phyloP scores from a whole-genome alignment of 2,113 vertebrate species.

The Tricholaema leucomelas region DNA sequence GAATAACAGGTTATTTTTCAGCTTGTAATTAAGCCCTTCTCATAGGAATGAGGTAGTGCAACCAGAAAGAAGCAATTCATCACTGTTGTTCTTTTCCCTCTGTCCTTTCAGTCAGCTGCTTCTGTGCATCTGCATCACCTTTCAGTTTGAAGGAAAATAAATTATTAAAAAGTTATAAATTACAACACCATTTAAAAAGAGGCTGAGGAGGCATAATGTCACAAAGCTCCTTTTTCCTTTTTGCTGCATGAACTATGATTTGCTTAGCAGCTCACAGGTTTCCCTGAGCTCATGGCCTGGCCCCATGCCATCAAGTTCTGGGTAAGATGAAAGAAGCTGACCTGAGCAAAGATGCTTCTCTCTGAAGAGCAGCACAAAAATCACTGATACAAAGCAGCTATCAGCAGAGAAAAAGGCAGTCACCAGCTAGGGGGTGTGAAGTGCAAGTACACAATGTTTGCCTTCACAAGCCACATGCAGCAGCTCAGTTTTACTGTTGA shows the following conservation, averaged over 20 bases:
- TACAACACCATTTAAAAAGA: neutral
- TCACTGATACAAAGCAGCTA: neutral
- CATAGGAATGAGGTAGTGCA: neutral
- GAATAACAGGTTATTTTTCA: neutral
- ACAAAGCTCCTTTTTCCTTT: neutral
- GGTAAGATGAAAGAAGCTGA: neutral
- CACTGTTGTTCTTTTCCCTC: neutral
- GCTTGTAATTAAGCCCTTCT: neutral
- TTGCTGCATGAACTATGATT: neutral
- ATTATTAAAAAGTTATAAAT: neutral
- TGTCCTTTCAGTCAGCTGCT: neutral
- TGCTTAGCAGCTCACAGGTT: neutral
- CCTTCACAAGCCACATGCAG: neutral
- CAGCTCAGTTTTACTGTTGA: neutral
- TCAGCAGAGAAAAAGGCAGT: neutral
- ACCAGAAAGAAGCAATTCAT: neutral
- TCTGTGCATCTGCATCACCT: neutral
- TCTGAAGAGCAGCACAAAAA: neutral
- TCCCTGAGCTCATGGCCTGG: neutral
- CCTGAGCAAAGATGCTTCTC: neutral
- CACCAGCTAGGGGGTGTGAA: rapidly evolving
- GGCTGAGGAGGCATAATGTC: rapidly evolving
- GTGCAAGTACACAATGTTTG: neutral
- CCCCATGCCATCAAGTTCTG: neutral
- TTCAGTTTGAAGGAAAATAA: neutral